phyloP scores from a whole-genome alignment of 2,888 invertebrate genomes.

The Ormyrus pomaceus region DNA sequence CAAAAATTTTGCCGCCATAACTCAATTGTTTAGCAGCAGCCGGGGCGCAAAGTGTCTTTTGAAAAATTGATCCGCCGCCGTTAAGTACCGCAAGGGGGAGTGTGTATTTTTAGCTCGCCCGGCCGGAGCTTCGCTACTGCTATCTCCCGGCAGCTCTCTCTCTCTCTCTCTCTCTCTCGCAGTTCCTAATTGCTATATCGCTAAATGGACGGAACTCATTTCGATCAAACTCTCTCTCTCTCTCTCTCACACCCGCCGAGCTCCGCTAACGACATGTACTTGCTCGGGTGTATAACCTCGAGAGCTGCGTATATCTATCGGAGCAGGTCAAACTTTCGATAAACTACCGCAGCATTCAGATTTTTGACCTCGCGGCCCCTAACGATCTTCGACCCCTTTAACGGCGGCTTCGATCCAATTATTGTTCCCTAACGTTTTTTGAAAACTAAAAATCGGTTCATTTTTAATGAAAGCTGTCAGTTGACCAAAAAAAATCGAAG shows the following conservation, averaged over 20 bases:
- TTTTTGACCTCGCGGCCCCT: neutral
- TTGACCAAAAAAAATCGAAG: too few species aligned
- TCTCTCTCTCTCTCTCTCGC: conserved; percentile 7
- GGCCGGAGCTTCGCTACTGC: neutral
- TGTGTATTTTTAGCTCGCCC: too few species aligned
- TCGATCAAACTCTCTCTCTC: conserved; percentile 30
- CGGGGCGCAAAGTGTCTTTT: too few species aligned
- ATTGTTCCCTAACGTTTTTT: too few species aligned
- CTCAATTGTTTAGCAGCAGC: too few species aligned
- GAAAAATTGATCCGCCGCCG: too few species aligned
- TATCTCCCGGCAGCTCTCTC: neutral
- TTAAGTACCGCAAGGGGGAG: too few species aligned
- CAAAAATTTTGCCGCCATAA: too few species aligned
- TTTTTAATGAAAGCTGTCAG: too few species aligned
- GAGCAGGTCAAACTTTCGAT: conserved; percentile 21
- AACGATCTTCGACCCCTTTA: neutral
- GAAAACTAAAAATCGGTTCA: too few species aligned
- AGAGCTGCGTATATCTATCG: neutral
- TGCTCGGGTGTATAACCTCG: neutral
- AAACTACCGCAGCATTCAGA: neutral
- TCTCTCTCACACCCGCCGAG: neutral
- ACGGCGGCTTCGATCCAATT: too few species aligned
- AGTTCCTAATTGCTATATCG: conserved; percentile 12
- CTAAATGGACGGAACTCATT: conserved; percentile 40
- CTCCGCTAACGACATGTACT: conserved; percentile 20